phyloP scores from a whole-genome alignment of 2,113 vertebrate genomes.

The Oplegnathus fasciatus region DNA sequence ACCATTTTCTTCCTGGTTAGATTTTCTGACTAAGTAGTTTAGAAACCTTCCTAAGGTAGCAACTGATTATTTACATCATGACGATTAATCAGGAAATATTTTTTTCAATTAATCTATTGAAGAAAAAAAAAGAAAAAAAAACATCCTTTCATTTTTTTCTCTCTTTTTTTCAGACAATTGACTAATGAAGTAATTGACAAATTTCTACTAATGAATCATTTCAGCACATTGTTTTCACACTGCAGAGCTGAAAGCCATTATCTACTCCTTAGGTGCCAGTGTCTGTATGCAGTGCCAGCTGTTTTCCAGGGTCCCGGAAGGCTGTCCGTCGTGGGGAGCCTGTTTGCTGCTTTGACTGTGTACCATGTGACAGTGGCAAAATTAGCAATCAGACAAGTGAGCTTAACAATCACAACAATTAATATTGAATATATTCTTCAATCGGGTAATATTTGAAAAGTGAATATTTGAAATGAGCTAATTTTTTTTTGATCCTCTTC shows the following conservation, averaged over 20 bases:
- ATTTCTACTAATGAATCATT: no score
- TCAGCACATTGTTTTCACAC: background rate
- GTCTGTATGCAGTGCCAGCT: constrained; percentile 84
- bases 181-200: background rate
- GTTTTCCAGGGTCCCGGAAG: constrained; percentile 84
- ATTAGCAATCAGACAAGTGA: constrained; percentile 86
- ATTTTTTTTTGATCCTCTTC: background rate
- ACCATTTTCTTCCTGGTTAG: background rate
- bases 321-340: constrained; percentile 83
- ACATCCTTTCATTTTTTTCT: no score
- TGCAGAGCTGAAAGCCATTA: background rate
- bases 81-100: no score
- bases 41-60: no score
- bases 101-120: no score
- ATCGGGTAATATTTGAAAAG: background rate
- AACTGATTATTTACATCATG: no score
- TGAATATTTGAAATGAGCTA: background rate
- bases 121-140: no score
- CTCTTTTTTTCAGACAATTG: background rate
- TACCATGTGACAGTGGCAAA: constrained; percentile 86
- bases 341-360: constrained; percentile 88
- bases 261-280: constrained; percentile 73
- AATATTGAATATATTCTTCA: background rate
- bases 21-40: no score
- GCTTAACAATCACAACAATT: background rate